Base-by-base conservation (phyloP, 2,113 vertebrate genomes). In the Eudorcas thomsonii region DNA sequence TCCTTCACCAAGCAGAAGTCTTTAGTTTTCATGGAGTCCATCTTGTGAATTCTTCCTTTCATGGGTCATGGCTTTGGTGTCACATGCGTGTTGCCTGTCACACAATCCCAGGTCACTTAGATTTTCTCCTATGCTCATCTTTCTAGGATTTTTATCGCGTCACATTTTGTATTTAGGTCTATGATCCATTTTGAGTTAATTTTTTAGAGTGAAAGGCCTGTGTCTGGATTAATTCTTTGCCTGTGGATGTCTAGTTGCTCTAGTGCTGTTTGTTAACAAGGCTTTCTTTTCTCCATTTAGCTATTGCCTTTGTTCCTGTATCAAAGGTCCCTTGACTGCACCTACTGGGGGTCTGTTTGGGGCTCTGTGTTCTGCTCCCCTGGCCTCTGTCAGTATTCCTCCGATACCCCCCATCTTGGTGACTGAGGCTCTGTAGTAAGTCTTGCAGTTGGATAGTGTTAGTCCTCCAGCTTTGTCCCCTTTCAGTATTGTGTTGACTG, bases 401-500 rank as follows among this genome's bases (percentile, higher is more conserved):
- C n/a, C 54, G 28, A 0, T 39, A 6, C 4, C 7, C 23, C 10
- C 4, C 2, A 25, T 17, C n/a, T 11, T 28, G 54, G 15, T 43
- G 3, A 4, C 82, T 28, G 1, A 2, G 0, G 82, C n/a, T n/a
- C 50, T 7, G 12, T 0, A 4, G 78, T 7, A 1, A 7, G 16
- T 23, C 78, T n/a, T 23, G 30, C 6, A 2, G 52, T 26, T 5
- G 23, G 13, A 5, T 0, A 10, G 52, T 39, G n/a, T 6, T 4
- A 5, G 82, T 3, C 52, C 33, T 55, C 13, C n/a, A 4, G 3
- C 52, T 39, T 10, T 10, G n/a, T 2, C 26, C 52, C 6, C 21
- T 23, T 57, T 55, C 52, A 10, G 0, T 28, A 0, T 3, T 3
- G n/a, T 57, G 23, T 17, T 6, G 8, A 0, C 50, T 57, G 0